These are phyloP conservation scores for Steromphala cineraria DNA, from an alignment of 2,888 invertebrate genomes.

Conservation along the genomic window DNA sequence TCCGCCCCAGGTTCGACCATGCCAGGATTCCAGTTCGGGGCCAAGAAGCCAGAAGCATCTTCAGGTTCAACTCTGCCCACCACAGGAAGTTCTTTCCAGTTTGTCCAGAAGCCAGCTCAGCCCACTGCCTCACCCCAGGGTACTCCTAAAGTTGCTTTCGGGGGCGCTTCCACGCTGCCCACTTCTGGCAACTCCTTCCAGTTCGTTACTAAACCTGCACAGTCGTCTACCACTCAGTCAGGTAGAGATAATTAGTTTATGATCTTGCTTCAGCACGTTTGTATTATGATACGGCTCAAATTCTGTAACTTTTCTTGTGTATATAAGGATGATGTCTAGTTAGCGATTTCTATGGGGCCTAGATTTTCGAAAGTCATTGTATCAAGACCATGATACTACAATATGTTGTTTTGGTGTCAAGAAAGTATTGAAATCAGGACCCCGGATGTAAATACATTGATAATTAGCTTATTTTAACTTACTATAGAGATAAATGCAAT, in stretches of 20 bases:
- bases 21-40: not conserved
- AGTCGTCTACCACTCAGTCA: slow-evolving; percentile 10
- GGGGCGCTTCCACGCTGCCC: slow-evolving; percentile 1
- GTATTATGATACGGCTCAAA: too few relatives aligned
- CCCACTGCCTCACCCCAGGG: not conserved
- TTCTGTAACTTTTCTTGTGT: too few relatives aligned
- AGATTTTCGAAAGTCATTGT: too few relatives aligned
- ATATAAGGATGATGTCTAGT: too few relatives aligned
- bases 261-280: too few relatives aligned
- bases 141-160: not conserved
- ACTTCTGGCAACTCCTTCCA: slow-evolving; percentile 22
- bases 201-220: slow-evolving; percentile 19
- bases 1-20: not conserved
- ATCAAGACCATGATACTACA: too few relatives aligned
- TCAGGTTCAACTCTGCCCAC: not conserved
- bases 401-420: too few relatives aligned
- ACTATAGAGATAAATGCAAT: too few relatives aligned
- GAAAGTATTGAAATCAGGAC: too few relatives aligned
- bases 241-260: not conserved
- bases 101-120: not conserved
- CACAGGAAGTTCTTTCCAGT: not conserved
- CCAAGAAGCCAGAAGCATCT: not conserved
- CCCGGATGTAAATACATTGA: too few relatives aligned
- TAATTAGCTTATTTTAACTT: too few relatives aligned
- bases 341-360: too few relatives aligned